A percentile compares a stretch with the other conserved stretches of the same genome.
Evolutionary conservation across 1,140 invertebrate species (phyloP).

Genomic region (Chlorops oryzae): DNA sequence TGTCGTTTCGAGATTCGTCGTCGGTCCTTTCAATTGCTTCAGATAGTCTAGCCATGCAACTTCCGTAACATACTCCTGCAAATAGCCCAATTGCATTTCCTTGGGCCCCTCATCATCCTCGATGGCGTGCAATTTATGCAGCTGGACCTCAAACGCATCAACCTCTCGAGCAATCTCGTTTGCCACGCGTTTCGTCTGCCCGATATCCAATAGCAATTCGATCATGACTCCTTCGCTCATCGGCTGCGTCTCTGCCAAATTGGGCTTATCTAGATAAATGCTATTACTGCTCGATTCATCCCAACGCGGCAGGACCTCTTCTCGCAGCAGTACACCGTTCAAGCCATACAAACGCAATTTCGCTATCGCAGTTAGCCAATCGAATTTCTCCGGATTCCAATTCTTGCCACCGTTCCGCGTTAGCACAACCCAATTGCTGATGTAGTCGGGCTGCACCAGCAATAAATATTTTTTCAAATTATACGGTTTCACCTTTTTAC

Average conservation of each 20-base stretch:
- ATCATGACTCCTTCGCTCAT: conserved; percentile 42
- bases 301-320: conserved; percentile 38
- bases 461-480: conserved; percentile 42
- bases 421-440: conserved; percentile 28
- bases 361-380: conserved; percentile 34
- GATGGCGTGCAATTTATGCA: conserved; percentile 37
- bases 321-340: conserved; percentile 35
- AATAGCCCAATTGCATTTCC: conserved; percentile 37
- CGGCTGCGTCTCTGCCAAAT: conserved; percentile 27
- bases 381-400: conserved; percentile 30
- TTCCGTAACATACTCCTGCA: conserved; percentile 32
- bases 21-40: conserved; percentile 17
- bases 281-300: conserved; percentile 33
- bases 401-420: conserved; percentile 21
- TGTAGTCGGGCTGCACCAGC: conserved; percentile 25
- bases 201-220: conserved; percentile 38
- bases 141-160: conserved; percentile 27
- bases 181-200: conserved; percentile 36
- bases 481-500: conserved; percentile 40
- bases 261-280: conserved; percentile 38
- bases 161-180: conserved; percentile 35
- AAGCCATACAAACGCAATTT: conserved; percentile 31
- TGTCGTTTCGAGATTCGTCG: conserved; percentile 17
- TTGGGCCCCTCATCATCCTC: conserved; percentile 38
- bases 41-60: conserved; percentile 33